Evolutionary conservation across 2,888 invertebrate genomes (phyloP), one percentile per base, ranked within the genome.

Genomic region (Latrodectus hesperus): DNA sequence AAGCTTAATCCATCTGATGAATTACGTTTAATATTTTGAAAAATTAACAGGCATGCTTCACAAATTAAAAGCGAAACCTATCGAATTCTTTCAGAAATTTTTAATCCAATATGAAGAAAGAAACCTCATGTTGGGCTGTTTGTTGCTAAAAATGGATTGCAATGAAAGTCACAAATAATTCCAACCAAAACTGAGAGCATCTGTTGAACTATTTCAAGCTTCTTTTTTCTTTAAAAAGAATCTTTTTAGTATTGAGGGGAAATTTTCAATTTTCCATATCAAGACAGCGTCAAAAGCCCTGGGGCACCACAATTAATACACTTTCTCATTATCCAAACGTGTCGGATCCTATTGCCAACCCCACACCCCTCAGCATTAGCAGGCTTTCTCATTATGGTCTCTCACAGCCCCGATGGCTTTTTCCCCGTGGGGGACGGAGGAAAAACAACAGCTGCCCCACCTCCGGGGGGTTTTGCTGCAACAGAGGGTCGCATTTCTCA

Each of bases 401-500:
- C 84, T 75, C 60, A 26, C 53, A 6, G 38, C 38, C 67, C 55
- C 22, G 38, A 14, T 38, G 4, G 9, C 53, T 73, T 73, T 73
- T 52, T 73, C 67, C 72, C 77, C 84, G 76, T 60, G 74, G 79
- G 74, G 55, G 38, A 38, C 79, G 38, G 38, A 38, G 84, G 68
- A 70, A 79, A 75, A 79, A 75, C 55, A 74, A 79, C 79, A 79
- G 68, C 79, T 70, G 73, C 72, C 71, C 51, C 65, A 72, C 77
- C 72, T 49, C 67, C 22, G n/a, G 64, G 70, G 78, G 78, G 82
- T 53, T 78, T 55, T 74, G 84, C 65, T 68, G 79, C 79, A 85
- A 74, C 73, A 67, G 79, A 78, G 78, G 84, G 84, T 85, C 84
- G 67, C 84, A 85, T 85, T 85, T 85, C 84, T 85, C 84, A 85